phyloP scores from a whole-genome alignment of 92 coral and sea anemone genomes.

The Siderastrea radians region DNA sequence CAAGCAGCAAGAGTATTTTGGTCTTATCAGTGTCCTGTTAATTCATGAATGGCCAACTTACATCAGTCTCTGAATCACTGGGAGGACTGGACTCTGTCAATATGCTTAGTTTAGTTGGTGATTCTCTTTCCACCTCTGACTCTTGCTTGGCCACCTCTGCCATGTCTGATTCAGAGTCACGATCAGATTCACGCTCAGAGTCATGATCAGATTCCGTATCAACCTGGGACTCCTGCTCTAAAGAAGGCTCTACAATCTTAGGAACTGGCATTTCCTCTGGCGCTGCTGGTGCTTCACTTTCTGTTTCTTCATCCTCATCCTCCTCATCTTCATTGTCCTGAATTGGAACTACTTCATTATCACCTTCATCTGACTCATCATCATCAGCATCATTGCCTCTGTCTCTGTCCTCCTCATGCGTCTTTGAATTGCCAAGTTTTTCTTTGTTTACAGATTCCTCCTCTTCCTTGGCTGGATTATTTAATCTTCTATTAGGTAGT shows the following conservation, averaged over 20 bases:
- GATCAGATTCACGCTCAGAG: conserved; percentile 80
- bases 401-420: conserved; percentile 62
- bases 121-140: conserved; percentile 25
- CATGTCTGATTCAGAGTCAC: conserved; percentile 74
- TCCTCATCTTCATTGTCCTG: conserved; percentile 41
- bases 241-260: conserved; percentile 37
- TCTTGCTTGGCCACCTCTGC: conserved; percentile 26
- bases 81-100: conserved; percentile 42
- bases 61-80: conserved; percentile 53
- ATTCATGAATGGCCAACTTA: neutral
- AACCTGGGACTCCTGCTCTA: conserved; percentile 45
- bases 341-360: conserved; percentile 3
- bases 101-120: conserved; percentile 1
- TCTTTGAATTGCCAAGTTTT: conserved; percentile 54
- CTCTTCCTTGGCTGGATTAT: conserved; percentile 51
- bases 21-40: too few species aligned
- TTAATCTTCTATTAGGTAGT: conserved; percentile 50
- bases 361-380: conserved; percentile 25
- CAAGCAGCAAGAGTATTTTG: too few species aligned
- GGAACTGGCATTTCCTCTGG: conserved; percentile 46
- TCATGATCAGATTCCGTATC: conserved; percentile 73
- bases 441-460: conserved; percentile 62
- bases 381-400: conserved; percentile 59
- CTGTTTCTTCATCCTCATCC: conserved; percentile 56
- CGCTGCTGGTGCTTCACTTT: conserved; percentile 31